phyloP scores from a whole-genome alignment of 1,140 invertebrate genomes.

The Brachionus rubens region DNA sequence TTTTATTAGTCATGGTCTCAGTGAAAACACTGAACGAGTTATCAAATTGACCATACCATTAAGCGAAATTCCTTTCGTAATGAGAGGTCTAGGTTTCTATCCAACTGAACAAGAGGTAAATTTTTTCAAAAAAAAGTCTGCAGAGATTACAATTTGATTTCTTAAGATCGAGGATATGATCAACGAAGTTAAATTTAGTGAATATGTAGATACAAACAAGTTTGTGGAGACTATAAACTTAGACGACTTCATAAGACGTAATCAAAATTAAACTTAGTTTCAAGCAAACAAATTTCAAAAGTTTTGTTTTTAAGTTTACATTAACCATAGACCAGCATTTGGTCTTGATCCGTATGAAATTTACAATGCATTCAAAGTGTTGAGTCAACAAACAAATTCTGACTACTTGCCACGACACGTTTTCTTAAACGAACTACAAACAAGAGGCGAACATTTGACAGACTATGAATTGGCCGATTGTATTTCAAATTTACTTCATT shows the following conservation, averaged over 20 bases:
- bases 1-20: constrained; percentile 67
- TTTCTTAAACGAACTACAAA: constrained; percentile 56
- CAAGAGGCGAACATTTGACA: constrained; percentile 60
- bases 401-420: constrained; percentile 52
- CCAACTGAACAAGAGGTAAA: constrained; percentile 70
- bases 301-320: constrained; percentile 61
- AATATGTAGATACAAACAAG: constrained; percentile 63
- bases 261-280: too few species aligned
- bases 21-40: constrained; percentile 64
- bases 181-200: constrained; percentile 67
- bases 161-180: constrained; percentile 68
- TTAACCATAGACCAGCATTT: constrained; percentile 69
- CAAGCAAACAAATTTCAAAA: not conserved
- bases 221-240: constrained; percentile 66
- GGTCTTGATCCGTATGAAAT: constrained; percentile 56
- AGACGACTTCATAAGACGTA: constrained; percentile 68
- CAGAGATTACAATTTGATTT: not conserved
- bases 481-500: constrained; percentile 57
- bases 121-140: not conserved
- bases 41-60: constrained; percentile 65
- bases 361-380: constrained; percentile 53
- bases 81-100: constrained; percentile 72
- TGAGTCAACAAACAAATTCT: constrained; percentile 50
- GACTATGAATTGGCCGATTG: constrained; percentile 60
- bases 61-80: constrained; percentile 68